Evolutionary conservation across 2,888 invertebrate species (phyloP), one percentile per base, ranked within the genome.

Genomic region (Rhodophaea formosa): DNA sequence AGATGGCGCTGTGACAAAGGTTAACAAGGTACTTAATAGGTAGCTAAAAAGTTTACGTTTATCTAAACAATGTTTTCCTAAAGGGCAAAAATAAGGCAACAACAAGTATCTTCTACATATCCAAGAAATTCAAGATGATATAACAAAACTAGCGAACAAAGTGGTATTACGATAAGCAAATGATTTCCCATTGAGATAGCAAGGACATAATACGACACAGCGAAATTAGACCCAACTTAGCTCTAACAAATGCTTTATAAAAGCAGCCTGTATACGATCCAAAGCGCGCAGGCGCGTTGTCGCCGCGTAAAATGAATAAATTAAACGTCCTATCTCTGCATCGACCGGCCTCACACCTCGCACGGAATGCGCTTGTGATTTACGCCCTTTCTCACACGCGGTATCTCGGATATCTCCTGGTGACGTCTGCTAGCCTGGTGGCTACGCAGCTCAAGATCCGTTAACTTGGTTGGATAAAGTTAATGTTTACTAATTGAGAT

Each of bases 341-440:
- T 90, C 89, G 86, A 74, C 69, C 81, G 86, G 87, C 89, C 89
- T 91, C 90, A 90, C 91, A 91, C 91, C 90, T 91, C 87, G 90
- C 77, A 64, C 74, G 88, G 88, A 85, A 88, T 88, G 86, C 79
- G 74, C 71, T 67, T 62, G 66, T 84, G 87, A 87, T 88, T 86
- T 86, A 88, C 81, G 74, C 69, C 74, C 76, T 78, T 82, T 83
- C 84, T 82, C 85, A 84, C 83, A 80, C 75, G 60, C 58, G 66
- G 46, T 46, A 23, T 39, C 39, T 39, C 23, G 12, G 51, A 67
- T 72, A 74, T 71, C 80, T 79, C 72, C 72, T 75, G 59, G 63
- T 66, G 67, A 75, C 69, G 70, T 76, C 79, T 88, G 83, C 69
- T 70, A 64, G 74, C 84, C 84, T 86, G 80, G 56, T 56, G 43